These are phyloP conservation scores for Seira musarum DNA, from an alignment of 2,888 invertebrate genomes.

Conservation along the genomic window DNA sequence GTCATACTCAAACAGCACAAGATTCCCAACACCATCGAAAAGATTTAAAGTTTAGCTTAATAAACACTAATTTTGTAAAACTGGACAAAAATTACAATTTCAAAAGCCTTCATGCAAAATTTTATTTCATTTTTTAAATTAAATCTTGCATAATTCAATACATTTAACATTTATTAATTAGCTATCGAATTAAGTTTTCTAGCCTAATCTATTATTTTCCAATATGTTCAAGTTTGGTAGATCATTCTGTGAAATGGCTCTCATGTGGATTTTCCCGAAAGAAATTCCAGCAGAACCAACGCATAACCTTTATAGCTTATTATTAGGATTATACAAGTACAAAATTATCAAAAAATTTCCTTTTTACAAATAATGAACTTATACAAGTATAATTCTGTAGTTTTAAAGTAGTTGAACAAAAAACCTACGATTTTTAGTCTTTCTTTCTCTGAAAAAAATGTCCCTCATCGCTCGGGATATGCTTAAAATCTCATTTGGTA, in stretches of 20 bases:
- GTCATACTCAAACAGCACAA: slow-evolving; percentile 29
- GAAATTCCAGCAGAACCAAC: slow-evolving; percentile 25
- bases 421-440: background rate
- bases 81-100: slow-evolving; percentile 50
- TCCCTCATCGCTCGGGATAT: too few relatives aligned
- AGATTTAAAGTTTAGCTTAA: slow-evolving; percentile 1
- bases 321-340: slow-evolving; percentile 12
- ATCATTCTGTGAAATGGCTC: slow-evolving; percentile 60
- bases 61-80: slow-evolving; percentile 4
- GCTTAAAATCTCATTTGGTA: too few relatives aligned
- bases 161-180: too few relatives aligned
- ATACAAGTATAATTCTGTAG: background rate
- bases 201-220: slow-evolving; percentile 32
- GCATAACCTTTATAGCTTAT: slow-evolving; percentile 47
- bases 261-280: background rate
- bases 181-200: slow-evolving; percentile 23
- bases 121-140: background rate
- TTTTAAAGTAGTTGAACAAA: background rate
- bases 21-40: slow-evolving; percentile 47
- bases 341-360: slow-evolving; percentile 14
- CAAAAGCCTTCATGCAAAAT: slow-evolving; percentile 46
- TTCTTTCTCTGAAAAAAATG: background rate
- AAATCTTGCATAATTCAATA: background rate
- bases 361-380: slow-evolving; percentile 12
- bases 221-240: slow-evolving; percentile 63